Percentiles rank a stretch among this genome's conserved stretches.
Evolutionary conservation across 1,140 invertebrate species (phyloP).

Genomic region (Aporrectodea caliginosa): DNA sequence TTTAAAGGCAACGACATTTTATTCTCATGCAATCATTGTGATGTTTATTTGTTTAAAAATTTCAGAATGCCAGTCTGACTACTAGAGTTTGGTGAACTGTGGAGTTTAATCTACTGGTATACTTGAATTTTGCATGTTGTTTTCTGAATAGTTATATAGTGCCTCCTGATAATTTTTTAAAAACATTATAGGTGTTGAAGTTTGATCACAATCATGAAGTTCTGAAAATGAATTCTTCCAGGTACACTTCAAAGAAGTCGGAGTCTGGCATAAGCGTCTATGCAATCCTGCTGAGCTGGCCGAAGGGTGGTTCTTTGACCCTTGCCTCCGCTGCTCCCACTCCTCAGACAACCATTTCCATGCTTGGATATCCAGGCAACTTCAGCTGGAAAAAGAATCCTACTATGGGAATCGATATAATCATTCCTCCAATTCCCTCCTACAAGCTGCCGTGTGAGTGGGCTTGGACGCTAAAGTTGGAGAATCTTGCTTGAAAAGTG

Average conservation of each 20-base stretch:
- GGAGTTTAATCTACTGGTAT: too few species aligned
- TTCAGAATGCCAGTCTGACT: too few species aligned
- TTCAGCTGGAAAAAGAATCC: conserved; percentile 10
- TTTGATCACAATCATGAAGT: too few species aligned
- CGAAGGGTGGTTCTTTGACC: neutral
- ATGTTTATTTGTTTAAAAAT: too few species aligned
- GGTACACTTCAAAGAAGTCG: conserved; percentile 24
- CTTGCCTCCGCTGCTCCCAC: conserved; percentile 4
- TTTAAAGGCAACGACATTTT: too few species aligned
- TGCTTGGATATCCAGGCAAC: conserved; percentile 8
- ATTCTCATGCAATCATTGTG: too few species aligned
- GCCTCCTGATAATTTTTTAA: too few species aligned
- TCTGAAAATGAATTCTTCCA: too few species aligned
- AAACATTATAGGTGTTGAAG: too few species aligned
- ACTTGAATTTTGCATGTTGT: too few species aligned
- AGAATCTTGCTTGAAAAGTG: neutral
- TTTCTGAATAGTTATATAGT: too few species aligned
- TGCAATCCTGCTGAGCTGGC: conserved; percentile 18
- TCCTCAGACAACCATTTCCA: conserved; percentile 12
- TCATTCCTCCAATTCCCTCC: conserved; percentile 9
- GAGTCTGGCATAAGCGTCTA: conserved; percentile 11
- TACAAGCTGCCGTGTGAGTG: conserved; percentile 10
- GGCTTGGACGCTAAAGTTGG: conserved; percentile 18
- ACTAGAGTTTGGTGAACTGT: too few species aligned
- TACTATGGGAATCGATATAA: neutral